Evolutionary conservation across 2,797 vertebrate species (phyloP).

Genomic region (Microchirus variegatus): DNA sequence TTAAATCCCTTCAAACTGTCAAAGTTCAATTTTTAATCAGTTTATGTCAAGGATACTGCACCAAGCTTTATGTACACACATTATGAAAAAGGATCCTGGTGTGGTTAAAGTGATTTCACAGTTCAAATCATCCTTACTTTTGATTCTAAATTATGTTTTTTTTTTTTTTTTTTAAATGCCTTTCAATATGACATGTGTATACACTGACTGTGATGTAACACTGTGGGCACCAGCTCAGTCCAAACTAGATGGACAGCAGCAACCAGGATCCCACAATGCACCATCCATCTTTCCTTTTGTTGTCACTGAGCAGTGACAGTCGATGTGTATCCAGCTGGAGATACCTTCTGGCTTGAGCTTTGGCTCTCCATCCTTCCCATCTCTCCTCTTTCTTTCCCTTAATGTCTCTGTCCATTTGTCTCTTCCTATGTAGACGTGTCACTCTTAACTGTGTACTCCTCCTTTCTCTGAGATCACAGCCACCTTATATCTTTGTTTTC

Average conservation of each 20-base stretch:
- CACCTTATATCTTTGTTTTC: too few species aligned
- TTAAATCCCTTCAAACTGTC: conserved; percentile 43
- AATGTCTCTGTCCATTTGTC: conserved; percentile 40
- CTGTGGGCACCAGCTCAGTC: conserved; percentile 5
- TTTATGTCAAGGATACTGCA: conserved; percentile 43
- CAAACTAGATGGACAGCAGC: conserved; percentile 9
- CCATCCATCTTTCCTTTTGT: conserved; percentile 44
- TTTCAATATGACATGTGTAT: conserved; percentile 1
- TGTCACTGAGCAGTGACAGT: conserved; percentile 32
- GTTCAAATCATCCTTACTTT: conserved; percentile 22
- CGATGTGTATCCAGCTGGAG: conserved; percentile 52
- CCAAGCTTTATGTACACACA: conserved; percentile 29
- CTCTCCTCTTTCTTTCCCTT: conserved; percentile 69
- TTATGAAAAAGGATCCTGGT: conserved; percentile 17
- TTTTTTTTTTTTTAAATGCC: conserved; percentile 17
- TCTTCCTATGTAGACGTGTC: not conserved
- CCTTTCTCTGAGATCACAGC: too few species aligned
- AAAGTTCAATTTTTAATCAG: conserved; percentile 37
- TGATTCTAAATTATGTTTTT: conserved; percentile 27
- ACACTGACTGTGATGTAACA: conserved; percentile 7
- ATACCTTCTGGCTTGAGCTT: conserved; percentile 69
- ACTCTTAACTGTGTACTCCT: too few species aligned
- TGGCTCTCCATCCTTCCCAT: conserved; percentile 67
- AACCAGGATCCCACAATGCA: conserved; percentile 53
- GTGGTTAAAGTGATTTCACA: conserved; percentile 25